phyloP scores from a whole-genome alignment of 2,113 vertebrate genomes.

The Aleadryas rufinucha region DNA sequence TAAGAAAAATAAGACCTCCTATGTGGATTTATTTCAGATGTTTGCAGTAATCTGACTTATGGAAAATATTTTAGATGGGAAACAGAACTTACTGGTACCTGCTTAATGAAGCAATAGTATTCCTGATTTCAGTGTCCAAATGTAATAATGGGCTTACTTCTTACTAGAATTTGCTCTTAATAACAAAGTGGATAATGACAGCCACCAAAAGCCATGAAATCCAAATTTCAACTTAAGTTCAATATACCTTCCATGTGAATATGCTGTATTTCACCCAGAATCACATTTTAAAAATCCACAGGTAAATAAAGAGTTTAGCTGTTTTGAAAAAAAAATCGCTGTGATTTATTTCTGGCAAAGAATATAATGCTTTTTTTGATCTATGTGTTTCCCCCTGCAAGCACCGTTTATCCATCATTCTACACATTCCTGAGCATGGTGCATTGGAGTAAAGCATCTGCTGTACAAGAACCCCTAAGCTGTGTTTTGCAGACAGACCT shows the following conservation, averaged over 20 bases:
- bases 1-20: neutral
- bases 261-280: neutral
- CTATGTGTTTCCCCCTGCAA: neutral
- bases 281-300: neutral
- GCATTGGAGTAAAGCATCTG: neutral
- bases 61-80: neutral
- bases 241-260: neutral
- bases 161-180: neutral
- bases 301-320: neutral
- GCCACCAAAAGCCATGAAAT: neutral
- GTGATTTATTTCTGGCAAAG: neutral
- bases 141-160: neutral
- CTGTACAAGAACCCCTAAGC: neutral
- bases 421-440: neutral
- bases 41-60: neutral
- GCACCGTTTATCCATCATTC: neutral
- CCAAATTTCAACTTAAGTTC: neutral
- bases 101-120: neutral
- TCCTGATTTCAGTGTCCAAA: neutral
- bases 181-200: neutral
- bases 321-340: neutral
- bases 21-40: neutral
- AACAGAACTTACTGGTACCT: neutral
- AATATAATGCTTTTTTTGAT: neutral
- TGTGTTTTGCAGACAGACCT: neutral